Percentiles rank a stretch among this genome's conserved stretches.
Evolutionary conservation across 2,113 vertebrate species (phyloP).

Genomic region (Phyllopteryx taeniolatus): DNA sequence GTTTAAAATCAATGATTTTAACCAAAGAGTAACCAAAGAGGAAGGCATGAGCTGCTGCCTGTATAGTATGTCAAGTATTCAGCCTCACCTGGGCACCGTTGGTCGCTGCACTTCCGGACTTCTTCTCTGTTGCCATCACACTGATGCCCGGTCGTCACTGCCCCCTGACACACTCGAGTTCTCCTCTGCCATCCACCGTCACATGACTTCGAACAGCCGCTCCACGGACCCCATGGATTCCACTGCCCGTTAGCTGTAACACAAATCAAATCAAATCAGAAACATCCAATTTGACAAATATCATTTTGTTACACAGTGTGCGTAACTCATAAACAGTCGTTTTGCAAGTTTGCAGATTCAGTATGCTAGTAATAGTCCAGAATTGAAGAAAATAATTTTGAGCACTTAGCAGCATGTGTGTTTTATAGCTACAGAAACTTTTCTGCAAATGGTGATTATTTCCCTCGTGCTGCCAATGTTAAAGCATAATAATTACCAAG

Average conservation of each 20-base stretch:
- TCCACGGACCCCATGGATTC: slow-evolving; percentile 98
- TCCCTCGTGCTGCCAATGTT: slow-evolving; percentile 51
- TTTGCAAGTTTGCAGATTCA: slow-evolving; percentile 10
- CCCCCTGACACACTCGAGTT: slow-evolving; percentile 88
- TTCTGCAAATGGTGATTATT: slow-evolving; percentile 42
- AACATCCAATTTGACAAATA: background rate
- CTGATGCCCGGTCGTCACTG: slow-evolving; percentile 82
- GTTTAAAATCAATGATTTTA: background rate
- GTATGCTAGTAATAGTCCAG: slow-evolving; percentile 17
- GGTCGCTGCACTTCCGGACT: slow-evolving; percentile 91
- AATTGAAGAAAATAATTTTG: slow-evolving; percentile 19
- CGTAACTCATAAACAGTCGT: background rate
- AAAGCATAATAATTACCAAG: slow-evolving; percentile 56
- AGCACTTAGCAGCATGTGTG: slow-evolving; percentile 41
- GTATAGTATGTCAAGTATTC: background rate
- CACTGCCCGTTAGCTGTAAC: slow-evolving; percentile 94
- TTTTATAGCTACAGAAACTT: slow-evolving; percentile 37
- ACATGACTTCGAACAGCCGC: slow-evolving; percentile 95
- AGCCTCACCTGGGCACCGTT: slow-evolving; percentile 90
- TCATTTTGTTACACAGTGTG: background rate
- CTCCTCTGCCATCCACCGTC: slow-evolving; percentile 94
- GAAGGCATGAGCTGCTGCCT: background rate
- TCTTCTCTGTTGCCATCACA: slow-evolving; percentile 91
- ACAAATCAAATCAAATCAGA: slow-evolving; percentile 26
- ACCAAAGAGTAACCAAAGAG: background rate